Percentiles rank a stretch among this genome's conserved stretches.
These are phyloP conservation scores for Dryoscopus gambensis DNA, from an alignment of 2,113 vertebrate genomes.

Conservation along the genomic window DNA sequence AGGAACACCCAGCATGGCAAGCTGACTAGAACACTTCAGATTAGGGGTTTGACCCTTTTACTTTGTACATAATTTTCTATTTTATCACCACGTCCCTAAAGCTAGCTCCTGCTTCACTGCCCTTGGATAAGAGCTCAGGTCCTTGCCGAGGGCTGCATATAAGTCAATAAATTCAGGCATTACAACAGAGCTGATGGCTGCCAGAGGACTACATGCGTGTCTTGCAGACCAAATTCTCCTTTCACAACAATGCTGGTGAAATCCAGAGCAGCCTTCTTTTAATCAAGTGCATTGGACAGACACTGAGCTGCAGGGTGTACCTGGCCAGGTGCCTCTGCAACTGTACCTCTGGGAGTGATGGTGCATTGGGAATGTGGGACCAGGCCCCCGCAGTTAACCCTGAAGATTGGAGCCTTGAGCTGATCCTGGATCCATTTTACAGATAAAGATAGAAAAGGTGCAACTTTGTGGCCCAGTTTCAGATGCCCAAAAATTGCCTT, in stretches of 20 bases:
- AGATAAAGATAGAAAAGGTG: neutral
- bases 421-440: neutral
- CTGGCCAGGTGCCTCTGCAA: accelerated
- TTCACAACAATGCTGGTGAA: neutral
- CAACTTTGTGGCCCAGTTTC: neutral
- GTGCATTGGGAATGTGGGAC: accelerated
- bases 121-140: neutral
- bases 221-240: neutral
- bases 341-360: neutral
- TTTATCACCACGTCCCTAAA: neutral
- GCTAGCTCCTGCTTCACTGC: neutral
- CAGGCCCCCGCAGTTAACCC: neutral
- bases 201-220: neutral
- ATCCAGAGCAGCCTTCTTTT: neutral
- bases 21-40: constrained; percentile 23
- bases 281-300: neutral
- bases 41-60: constrained; percentile 39
- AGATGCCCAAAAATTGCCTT: neutral
- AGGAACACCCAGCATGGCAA: constrained; percentile 18
- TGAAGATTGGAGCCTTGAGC: neutral
- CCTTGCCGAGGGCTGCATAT: neutral
- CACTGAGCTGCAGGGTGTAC: neutral
- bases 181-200: neutral
- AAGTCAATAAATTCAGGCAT: neutral
- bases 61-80: constrained; percentile 38